A percentile compares a stretch with the other conserved stretches of the same genome.
Evolutionary conservation across 1,140 invertebrate species (phyloP).

Genomic region (Drosophila hydei): DNA sequence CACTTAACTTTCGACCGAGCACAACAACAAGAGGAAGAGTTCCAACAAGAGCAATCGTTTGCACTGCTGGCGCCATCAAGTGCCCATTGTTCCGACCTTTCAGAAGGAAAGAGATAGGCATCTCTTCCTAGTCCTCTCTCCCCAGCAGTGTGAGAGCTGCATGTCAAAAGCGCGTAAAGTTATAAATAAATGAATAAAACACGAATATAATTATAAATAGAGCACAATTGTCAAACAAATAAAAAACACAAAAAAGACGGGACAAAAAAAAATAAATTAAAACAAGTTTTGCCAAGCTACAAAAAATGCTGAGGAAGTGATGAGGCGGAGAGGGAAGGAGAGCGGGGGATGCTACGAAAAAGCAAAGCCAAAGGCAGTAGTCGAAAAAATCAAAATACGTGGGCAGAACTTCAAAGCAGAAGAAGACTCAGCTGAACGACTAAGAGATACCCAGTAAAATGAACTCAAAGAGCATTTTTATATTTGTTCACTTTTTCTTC

Average conservation of each 20-base stretch:
- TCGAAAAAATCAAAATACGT: slow-evolving; percentile 9
- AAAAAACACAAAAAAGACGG: background rate
- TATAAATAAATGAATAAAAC: slow-evolving; percentile 28
- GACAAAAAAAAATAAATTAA: slow-evolving; percentile 10
- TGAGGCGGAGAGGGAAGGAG: background rate
- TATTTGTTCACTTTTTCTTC: too few relatives aligned
- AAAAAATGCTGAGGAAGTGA: background rate
- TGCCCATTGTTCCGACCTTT: slow-evolving; percentile 40
- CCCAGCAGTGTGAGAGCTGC: background rate
- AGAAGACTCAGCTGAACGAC: background rate
- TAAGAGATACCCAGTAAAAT: background rate
- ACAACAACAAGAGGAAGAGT: slow-evolving; percentile 11
- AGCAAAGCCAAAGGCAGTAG: slow-evolving; percentile 11
- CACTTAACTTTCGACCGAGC: slow-evolving; percentile 46
- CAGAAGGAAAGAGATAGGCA: background rate
- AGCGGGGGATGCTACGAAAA: background rate
- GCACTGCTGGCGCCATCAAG: slow-evolving; percentile 42
- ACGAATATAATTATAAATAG: slow-evolving; percentile 30
- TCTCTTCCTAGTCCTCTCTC: background rate
- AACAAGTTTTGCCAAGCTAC: slow-evolving; percentile 39
- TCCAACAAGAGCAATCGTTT: slow-evolving; percentile 21
- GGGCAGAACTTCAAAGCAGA: slow-evolving; percentile 12
- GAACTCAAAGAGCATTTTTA: too few relatives aligned
- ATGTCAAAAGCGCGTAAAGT: slow-evolving; percentile 38
- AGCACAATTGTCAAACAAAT: slow-evolving; percentile 37